phyloP scores from a whole-genome alignment of 2,888 invertebrate species.

The Epiblema foenella region DNA sequence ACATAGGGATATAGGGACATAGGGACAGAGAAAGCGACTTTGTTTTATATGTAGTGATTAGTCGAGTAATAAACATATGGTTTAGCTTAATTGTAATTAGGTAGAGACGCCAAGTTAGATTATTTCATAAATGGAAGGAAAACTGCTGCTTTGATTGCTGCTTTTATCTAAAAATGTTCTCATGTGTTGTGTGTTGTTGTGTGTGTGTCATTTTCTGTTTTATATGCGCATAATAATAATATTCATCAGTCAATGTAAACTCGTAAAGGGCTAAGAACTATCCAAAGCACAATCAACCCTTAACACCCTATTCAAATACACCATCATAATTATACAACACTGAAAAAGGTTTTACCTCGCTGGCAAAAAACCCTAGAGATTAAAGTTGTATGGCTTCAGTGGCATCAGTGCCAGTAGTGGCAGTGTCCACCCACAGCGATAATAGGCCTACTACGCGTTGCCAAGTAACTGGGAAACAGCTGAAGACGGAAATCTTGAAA shows the following conservation, averaged over 20 bases:
- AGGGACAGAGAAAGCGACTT: too few relatives aligned
- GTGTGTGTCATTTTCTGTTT: too few relatives aligned
- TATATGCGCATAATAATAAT: too few relatives aligned
- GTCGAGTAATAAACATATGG: too few relatives aligned
- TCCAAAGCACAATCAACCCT: neutral
- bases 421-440: conserved; percentile 33
- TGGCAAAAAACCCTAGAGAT: conserved; percentile 72
- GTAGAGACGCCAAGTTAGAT: neutral
- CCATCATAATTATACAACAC: neutral
- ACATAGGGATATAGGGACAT: too few relatives aligned
- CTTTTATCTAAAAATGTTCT: too few relatives aligned
- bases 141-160: neutral
- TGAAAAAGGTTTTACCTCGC: conserved; percentile 59
- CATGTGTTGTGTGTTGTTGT: too few relatives aligned
- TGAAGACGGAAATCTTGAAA: conserved; percentile 20
- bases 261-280: too few relatives aligned
- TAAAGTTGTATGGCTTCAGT: conserved; percentile 71
- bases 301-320: too few relatives aligned
- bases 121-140: neutral
- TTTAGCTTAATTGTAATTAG: neutral
- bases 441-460: conserved; percentile 36
- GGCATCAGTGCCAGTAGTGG: conserved; percentile 52
- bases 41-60: too few relatives aligned
- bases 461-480: conserved; percentile 17
- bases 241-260: too few relatives aligned